These are phyloP conservation scores for Muscicapa comitata DNA, from an alignment of 2,797 vertebrate genomes.

Conservation along the genomic window DNA sequence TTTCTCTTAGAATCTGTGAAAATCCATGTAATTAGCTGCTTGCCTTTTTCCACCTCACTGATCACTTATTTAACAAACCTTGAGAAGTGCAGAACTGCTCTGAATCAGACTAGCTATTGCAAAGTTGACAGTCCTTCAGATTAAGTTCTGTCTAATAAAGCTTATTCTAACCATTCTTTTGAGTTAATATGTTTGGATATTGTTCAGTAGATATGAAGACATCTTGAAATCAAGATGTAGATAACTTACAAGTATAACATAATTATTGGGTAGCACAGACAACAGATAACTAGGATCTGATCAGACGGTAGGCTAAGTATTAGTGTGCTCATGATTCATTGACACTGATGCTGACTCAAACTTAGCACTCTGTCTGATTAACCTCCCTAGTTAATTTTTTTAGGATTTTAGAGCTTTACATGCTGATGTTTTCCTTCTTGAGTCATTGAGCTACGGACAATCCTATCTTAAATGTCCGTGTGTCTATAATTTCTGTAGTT, in stretches of 20 bases:
- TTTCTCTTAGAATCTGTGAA: neutral
- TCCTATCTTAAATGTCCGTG: neutral
- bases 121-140: neutral
- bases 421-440: neutral
- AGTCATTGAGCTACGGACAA: neutral
- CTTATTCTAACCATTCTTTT: neutral
- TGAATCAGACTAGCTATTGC: neutral
- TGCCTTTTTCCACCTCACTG: neutral
- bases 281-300: neutral
- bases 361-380: neutral
- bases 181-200: neutral
- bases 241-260: neutral
- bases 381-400: neutral
- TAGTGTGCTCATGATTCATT: neutral
- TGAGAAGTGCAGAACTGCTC: neutral
- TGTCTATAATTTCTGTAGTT: neutral
- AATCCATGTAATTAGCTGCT: neutral
- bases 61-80: neutral
- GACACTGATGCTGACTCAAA: neutral
- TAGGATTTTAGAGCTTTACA: neutral
- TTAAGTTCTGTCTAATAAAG: neutral
- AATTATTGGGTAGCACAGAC: neutral
- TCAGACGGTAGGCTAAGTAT: neutral
- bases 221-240: neutral
- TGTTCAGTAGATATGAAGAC: neutral